A percentile compares a stretch with the other conserved stretches of the same genome.
Conservation (phyloP, 2,888 invertebrate species). For the Megamerina dolium region DNA sequence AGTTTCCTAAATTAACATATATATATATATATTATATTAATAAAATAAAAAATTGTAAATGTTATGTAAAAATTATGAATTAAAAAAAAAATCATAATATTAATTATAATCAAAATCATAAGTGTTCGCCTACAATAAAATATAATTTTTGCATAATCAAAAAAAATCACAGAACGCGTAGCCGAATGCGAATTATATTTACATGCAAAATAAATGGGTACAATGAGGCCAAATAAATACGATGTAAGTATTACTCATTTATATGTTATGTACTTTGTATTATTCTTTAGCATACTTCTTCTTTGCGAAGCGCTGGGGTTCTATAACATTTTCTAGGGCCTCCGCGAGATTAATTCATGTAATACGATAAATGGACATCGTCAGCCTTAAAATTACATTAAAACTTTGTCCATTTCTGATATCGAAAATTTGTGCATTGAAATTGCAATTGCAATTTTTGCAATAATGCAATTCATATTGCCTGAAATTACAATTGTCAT, state of each 20-base stretch:
- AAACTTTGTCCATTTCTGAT: too few relatives aligned
- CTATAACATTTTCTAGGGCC: too few relatives aligned
- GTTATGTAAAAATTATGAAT: background rate
- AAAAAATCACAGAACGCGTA: conserved; percentile 46
- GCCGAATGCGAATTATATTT: conserved; percentile 50
- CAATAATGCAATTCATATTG: too few relatives aligned
- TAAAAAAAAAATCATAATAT: conserved; percentile 2
- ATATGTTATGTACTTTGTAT: background rate
- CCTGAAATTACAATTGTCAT: too few relatives aligned
- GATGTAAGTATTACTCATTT: conserved; percentile 50
- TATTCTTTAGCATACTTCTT: background rate
- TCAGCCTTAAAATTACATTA: too few relatives aligned
- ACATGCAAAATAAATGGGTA: conserved; percentile 52
- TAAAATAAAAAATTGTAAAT: conserved; percentile 6
- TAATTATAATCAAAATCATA: conserved; percentile 16
- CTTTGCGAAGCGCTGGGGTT: too few relatives aligned
- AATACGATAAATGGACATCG: too few relatives aligned
- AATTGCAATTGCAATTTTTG: too few relatives aligned
- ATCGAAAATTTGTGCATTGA: too few relatives aligned
- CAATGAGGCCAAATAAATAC: conserved; percentile 53
- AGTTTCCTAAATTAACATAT: background rate
- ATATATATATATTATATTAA: too few relatives aligned
- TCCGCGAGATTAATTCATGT: too few relatives aligned
- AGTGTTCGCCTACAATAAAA: conserved; percentile 44
- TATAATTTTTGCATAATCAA: too few relatives aligned